Conservation (phyloP, 2,797 vertebrate species). For the Cirrhinus mrigala region DNA sequence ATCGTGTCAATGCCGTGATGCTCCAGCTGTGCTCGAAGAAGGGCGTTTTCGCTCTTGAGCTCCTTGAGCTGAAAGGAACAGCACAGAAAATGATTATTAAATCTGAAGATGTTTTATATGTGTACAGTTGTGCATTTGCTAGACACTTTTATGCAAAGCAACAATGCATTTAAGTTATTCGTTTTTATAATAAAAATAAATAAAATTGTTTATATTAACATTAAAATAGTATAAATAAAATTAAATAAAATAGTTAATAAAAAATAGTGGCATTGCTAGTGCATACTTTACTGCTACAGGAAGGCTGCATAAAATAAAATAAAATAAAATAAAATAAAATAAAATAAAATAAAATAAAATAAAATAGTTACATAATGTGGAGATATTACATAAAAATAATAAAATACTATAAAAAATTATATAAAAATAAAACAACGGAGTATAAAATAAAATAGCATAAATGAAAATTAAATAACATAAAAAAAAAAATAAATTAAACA, state of each 20-base stretch:
- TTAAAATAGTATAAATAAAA: neutral
- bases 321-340: neutral
- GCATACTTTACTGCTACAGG: neutral
- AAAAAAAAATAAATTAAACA: too few species aligned
- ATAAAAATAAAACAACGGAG: too few species aligned
- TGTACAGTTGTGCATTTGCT: slow-evolving; percentile 31
- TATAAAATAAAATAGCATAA: too few species aligned
- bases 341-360: neutral
- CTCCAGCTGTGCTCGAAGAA: slow-evolving; percentile 87
- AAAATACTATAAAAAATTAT: too few species aligned
- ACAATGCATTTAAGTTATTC: neutral
- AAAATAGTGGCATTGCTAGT: neutral
- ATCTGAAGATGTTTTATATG: neutral
- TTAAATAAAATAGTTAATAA: neutral
- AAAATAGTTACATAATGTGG: too few species aligned
- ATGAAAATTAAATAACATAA: too few species aligned
- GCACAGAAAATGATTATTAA: neutral
- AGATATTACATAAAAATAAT: too few species aligned
- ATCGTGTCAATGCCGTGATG: slow-evolving; percentile 85
- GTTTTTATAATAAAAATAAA: neutral
- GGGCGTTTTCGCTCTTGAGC: slow-evolving; percentile 88
- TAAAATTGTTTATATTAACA: neutral
- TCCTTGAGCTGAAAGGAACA: slow-evolving; percentile 83
- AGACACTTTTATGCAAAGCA: neutral
- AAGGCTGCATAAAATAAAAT: neutral